Conservation (phyloP, 2,888 invertebrate species). For the Lepidonotus clava region DNA sequence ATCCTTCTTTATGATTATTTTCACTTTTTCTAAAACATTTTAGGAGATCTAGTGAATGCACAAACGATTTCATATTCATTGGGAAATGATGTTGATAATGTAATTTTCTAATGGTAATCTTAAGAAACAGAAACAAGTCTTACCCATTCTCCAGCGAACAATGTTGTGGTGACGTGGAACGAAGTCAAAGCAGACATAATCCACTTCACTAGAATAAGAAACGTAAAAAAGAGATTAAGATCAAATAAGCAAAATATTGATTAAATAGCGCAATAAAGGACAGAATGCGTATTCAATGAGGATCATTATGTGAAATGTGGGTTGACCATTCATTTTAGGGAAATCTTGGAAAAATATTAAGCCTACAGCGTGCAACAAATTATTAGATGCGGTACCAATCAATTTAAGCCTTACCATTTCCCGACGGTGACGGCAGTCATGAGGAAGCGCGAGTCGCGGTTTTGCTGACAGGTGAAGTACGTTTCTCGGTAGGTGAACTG, state of each 20-base stretch:
- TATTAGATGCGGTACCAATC: not conserved
- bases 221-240: too few relatives aligned
- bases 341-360: not conserved
- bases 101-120: too few relatives aligned
- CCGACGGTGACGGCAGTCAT: constrained; percentile 98
- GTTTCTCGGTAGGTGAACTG: constrained; percentile 86
- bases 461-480: constrained; percentile 96
- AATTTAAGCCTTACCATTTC: constrained; percentile 87
- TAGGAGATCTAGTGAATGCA: too few relatives aligned
- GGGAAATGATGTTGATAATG: too few relatives aligned
- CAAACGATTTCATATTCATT: too few relatives aligned
- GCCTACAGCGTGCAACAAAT: not conserved
- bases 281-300: not conserved
- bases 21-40: too few relatives aligned
- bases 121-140: constrained; percentile 46
- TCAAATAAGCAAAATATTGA: too few relatives aligned
- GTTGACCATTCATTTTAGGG: too few relatives aligned
- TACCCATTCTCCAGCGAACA: constrained; percentile 87
- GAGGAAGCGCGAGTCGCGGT: constrained; percentile 93
- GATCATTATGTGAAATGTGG: too few relatives aligned
- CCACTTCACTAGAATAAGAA: constrained; percentile 89
- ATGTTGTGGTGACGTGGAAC: constrained; percentile 97
- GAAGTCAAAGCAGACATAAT: constrained; percentile 98
- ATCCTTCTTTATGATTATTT: too few relatives aligned
- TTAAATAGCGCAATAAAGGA: not conserved